Base-by-base conservation (phyloP, 2,797 vertebrate genomes). In the Eulemur mongoz region DNA sequence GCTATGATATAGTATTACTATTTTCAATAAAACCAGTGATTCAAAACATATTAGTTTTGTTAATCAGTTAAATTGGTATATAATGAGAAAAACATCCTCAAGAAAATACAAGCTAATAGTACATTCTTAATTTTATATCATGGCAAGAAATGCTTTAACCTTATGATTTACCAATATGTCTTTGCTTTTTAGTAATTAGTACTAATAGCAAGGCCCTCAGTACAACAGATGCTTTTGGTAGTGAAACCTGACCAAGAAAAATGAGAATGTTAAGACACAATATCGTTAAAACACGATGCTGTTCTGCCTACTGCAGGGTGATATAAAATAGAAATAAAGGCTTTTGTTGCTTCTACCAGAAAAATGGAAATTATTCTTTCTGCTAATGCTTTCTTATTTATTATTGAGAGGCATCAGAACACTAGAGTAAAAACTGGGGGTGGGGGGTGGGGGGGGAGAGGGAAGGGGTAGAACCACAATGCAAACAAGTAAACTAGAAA, bases 311-410 rank as follows among this genome's bases (percentile, higher is more conserved):
- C 98, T 98, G 97, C 95, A 97, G 96, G 96, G 97, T 97, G 98
- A 98, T 98, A 98, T 98, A 98, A 99, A 98, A 97, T 52, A 88
- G 97, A 98, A 98, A 98, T 97, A 98, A 98, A 98, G 97, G 95
- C 89, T 97, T 98, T 96, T 75, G 96, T 98, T 98, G 97, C 91
- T 97, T 96, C 96, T 87, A 97, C 96, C 94, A 97, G n/a, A 93
- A 96, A 96, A 93, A 80, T 10, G 50, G 14, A 94, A 76, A 73
- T 91, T 78, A 95, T 94, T 98, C 97, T 97, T 97, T 98, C 97
- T 94, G 78, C 90, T 96, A 97, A 95, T 97, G 94, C 96, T 98
- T 98, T 98, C 98, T 98, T 97, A 98, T 97, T 94, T 97, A 98
- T 97, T 93, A 7, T 97, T 96, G 96, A 81, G 96, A 97, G 97